Conservation (phyloP, 37 sponge, comb jelly and placozoan species). For the Halisarca cf. caerulea region DNA sequence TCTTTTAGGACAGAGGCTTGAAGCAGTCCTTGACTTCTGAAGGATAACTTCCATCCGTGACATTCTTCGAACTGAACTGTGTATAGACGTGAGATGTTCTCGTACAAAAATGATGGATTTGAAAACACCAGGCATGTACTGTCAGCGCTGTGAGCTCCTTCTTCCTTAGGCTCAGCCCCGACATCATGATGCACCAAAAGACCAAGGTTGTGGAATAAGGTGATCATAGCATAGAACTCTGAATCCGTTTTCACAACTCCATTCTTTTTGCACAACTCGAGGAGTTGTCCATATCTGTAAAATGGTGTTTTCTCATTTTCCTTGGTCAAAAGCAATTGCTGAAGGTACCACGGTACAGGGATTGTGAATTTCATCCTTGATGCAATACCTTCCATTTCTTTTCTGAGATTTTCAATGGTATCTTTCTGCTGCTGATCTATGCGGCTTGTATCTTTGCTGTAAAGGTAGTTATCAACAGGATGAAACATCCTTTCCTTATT, state of each 20-base stretch:
- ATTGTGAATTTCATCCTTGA: background rate
- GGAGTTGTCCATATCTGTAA: background rate
- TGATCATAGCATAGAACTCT: constrained; percentile 14
- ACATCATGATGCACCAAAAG: background rate
- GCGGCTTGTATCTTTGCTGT: background rate
- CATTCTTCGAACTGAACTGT: background rate
- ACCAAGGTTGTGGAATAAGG: background rate
- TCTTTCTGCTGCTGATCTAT: background rate
- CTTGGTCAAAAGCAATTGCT: background rate
- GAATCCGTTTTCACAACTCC: background rate
- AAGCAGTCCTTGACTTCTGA: background rate
- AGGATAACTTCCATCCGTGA: background rate
- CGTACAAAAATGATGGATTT: background rate
- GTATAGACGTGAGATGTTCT: constrained; percentile 14
- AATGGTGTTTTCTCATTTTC: background rate
- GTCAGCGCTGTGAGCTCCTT: background rate
- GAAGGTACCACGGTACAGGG: constrained; percentile 6
- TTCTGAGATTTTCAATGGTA: background rate
- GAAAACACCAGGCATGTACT: constrained; percentile 1
- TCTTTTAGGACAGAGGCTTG: background rate
- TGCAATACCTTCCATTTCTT: background rate
- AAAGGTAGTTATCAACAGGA: too few species aligned
- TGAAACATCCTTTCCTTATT: too few species aligned
- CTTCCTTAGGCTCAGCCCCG: background rate
- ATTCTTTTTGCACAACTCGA: background rate